phyloP scores from a whole-genome alignment of 2,888 invertebrate genomes.

The Cryptus armator region DNA sequence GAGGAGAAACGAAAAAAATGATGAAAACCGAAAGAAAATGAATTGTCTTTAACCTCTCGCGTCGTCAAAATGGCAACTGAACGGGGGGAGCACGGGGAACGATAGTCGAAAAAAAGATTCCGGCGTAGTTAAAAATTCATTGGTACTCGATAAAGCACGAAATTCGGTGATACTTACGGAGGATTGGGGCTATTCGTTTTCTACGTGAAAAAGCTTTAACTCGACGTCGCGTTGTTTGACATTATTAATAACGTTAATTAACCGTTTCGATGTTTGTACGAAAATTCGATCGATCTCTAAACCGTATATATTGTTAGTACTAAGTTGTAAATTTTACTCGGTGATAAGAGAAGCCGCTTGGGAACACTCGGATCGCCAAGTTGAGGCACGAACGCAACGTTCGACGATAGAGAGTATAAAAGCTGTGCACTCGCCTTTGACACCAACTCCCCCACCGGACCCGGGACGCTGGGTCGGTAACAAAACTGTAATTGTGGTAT shows the following conservation, averaged over 20 bases:
- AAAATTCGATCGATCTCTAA: background rate
- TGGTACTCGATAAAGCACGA: background rate
- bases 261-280: conserved; percentile 6
- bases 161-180: conserved; percentile 30
- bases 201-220: background rate
- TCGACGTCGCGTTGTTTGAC: background rate
- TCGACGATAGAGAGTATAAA: background rate
- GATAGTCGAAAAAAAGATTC: conserved; percentile 29
- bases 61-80: conserved; percentile 67
- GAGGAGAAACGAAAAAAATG: background rate
- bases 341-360: conserved; percentile 25
- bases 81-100: conserved; percentile 14
- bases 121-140: conserved; percentile 29
- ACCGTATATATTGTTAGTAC: background rate
- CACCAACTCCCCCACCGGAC: background rate
- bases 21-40: background rate
- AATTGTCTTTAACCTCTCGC: conserved; percentile 53
- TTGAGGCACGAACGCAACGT: conserved; percentile 5
- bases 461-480: no score
- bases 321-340: background rate
- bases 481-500: no score
- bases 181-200: conserved; percentile 4
- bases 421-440: background rate
- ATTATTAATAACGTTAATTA: background rate
- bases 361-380: background rate